Base-by-base conservation (phyloP, 2,113 vertebrate genomes). In the Melanostigma gelatinosum region DNA sequence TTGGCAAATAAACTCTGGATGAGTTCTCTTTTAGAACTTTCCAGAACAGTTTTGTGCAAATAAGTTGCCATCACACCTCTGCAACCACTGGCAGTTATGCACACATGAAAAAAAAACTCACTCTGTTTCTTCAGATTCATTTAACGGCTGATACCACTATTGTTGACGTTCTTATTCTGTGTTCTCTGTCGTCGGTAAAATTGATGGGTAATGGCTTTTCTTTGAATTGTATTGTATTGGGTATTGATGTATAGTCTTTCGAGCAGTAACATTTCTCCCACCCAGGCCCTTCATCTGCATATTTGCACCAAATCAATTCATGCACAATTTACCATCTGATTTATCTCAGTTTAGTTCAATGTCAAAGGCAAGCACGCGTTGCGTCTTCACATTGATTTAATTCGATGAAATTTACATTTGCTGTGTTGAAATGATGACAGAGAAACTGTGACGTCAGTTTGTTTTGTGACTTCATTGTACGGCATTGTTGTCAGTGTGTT, bases 11-110 rank as follows among this genome's bases (percentile, higher is more conserved):
- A 32, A 79, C 40, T 40, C 46, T 57, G 3, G 32, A 15, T 63
- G 27, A 67, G 74, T 7, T 12, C 62, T 57, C 58, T 74, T 65
- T 18, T 13, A 36, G 22, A 84, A 86, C 64, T 84, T 78, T 64
- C 10, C 57, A 48, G 61, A 48, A 15, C 12, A 63, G 27, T 72
- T 82, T 40, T 50, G 27, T 27, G 13, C 15, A 63, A 44, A 75
- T 55, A 38, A 22, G 20, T 72, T 79, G 12, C 8, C 15, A 32
- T 27, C n/a, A 36, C 32, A 50, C 40, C 40, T 40, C 22, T 67
- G 75, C 29, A 61, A 44, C 12, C 38, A 11, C 48, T 63, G 32
- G 55, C 57, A 68, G 18, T 44, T 29, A n/a, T 0, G n/a, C 13
- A 38, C 2, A 67, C 12, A 38, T 10, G 7, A 13, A 2, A 13